Evolutionary conservation across 2,113 vertebrate genomes (phyloP).

Genomic region (Gopherus evgoodei): DNA sequence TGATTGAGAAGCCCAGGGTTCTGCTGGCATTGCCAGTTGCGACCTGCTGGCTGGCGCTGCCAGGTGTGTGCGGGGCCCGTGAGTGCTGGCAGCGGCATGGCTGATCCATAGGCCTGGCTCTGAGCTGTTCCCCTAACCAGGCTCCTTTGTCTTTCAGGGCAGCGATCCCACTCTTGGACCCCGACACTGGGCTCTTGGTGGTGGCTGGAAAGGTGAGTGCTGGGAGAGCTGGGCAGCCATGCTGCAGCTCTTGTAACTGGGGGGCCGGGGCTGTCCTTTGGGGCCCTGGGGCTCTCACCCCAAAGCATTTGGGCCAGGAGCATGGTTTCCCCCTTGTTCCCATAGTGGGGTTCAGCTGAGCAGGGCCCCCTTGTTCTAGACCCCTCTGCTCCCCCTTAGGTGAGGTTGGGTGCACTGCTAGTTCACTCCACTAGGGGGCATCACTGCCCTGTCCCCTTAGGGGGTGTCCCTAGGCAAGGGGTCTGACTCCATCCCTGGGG

Average conservation of each 20-base stretch:
- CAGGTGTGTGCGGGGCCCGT: too few species aligned
- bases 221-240: background rate
- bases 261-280: too few species aligned
- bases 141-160: constrained; percentile 73
- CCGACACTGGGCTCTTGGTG: constrained; percentile 88
- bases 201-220: constrained; percentile 88
- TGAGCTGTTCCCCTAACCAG: too few species aligned
- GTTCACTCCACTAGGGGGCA: background rate
- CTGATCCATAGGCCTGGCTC: background rate
- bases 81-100: too few species aligned
- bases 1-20: background rate
- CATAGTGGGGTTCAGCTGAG: background rate
- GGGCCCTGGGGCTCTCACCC: background rate
- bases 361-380: background rate
- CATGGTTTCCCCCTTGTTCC: too few species aligned
- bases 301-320: background rate
- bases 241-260: background rate
- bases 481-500: background rate
- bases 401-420: background rate
- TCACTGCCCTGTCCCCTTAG: background rate
- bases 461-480: too few species aligned
- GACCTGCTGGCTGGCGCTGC: background rate
- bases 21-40: background rate
- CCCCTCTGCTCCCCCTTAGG: background rate
- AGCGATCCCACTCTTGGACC: constrained; percentile 89